These are phyloP conservation scores for Chloroceryle amazona DNA, from an alignment of 2,797 vertebrate genomes.

Conservation along the genomic window DNA sequence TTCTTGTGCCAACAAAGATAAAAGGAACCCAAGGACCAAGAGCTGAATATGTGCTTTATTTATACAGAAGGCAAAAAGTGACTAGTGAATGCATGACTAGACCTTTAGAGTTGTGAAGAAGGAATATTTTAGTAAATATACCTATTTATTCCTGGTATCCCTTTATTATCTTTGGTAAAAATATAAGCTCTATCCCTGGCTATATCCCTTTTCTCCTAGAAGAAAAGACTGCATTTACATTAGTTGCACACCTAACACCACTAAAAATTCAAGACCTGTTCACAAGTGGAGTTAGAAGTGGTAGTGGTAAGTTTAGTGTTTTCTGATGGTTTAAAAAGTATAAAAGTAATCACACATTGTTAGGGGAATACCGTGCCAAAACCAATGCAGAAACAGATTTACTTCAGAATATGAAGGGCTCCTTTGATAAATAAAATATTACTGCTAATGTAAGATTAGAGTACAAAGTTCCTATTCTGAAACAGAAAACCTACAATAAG, in stretches of 20 bases:
- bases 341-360: background rate
- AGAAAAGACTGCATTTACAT: background rate
- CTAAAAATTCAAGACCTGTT: background rate
- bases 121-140: background rate
- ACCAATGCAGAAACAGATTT: background rate
- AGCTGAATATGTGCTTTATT: background rate
- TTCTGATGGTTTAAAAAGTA: background rate
- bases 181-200: background rate
- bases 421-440: conserved; percentile 29
- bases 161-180: background rate
- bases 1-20: background rate
- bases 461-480: conserved; percentile 9
- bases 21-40: background rate
- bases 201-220: background rate
- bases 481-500: background rate
- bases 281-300: background rate
- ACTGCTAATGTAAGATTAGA: background rate
- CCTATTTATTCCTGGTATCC: background rate
- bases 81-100: background rate
- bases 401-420: conserved; percentile 1
- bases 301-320: background rate
- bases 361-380: background rate
- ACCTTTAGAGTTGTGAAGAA: background rate
- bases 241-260: background rate
- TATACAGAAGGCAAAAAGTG: background rate